Evolutionary conservation across 2,113 vertebrate genomes (phyloP).

Genomic region (Ailuropoda melanoleuca): DNA sequence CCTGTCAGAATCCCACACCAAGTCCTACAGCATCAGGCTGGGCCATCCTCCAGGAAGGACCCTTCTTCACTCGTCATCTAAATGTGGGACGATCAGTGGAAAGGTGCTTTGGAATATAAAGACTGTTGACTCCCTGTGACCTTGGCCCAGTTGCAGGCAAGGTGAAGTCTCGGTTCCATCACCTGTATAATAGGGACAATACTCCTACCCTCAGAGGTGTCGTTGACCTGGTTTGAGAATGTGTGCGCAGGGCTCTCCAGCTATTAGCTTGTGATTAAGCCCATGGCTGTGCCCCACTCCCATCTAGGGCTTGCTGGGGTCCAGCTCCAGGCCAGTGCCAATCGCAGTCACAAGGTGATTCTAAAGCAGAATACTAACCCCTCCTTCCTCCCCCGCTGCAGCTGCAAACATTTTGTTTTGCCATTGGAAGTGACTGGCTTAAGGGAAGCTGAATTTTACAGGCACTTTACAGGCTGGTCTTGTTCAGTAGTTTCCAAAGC

Average conservation of each 20-base stretch:
- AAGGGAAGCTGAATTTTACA: conserved; percentile 74
- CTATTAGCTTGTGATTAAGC: not conserved
- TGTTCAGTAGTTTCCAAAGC: conserved; percentile 73
- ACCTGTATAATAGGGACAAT: not conserved
- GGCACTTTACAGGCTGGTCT: conserved; percentile 74
- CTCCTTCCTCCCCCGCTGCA: conserved; percentile 38
- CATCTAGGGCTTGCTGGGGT: conserved; percentile 12
- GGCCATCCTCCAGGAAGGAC: not conserved
- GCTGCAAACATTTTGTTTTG: conserved; percentile 76
- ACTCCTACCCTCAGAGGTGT: not conserved
- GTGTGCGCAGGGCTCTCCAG: not conserved
- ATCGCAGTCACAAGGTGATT: conserved; percentile 37
- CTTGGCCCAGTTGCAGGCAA: not conserved
- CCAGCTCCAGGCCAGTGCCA: conserved; percentile 49
- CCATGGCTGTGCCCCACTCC: not conserved
- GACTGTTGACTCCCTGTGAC: not conserved
- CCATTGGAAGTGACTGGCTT: conserved; percentile 71
- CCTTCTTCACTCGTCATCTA: not conserved
- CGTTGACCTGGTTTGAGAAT: conserved; percentile 17
- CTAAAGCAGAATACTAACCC: conserved; percentile 7
- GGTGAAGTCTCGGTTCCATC: not conserved
- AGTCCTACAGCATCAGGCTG: not conserved
- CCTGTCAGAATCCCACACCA: not conserved
- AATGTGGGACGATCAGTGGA: conserved; percentile 20
- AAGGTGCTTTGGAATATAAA: not conserved